Conservation (phyloP, 1,140 invertebrate species). For the Drosophila arawakana region DNA sequence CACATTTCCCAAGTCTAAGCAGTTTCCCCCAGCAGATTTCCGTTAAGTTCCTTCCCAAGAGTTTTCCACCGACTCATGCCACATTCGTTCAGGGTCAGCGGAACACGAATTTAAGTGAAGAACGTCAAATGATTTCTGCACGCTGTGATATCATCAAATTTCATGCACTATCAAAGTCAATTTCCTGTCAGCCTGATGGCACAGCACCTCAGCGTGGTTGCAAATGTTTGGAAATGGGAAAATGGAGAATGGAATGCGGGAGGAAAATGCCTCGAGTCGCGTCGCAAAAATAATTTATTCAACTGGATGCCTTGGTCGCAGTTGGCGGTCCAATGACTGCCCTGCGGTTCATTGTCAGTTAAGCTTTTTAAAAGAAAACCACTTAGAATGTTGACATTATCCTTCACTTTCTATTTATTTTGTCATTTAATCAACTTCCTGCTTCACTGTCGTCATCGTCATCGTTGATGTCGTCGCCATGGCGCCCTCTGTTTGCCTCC, state of each 20-base stretch:
- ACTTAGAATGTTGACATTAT: conserved; percentile 84
- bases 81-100: neutral
- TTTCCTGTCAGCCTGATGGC: conserved; percentile 53
- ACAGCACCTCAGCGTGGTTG: neutral
- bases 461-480: conserved; percentile 21
- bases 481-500: conserved; percentile 4
- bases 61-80: neutral
- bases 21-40: too few relatives aligned
- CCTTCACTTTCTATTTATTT: conserved; percentile 84
- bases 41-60: too few relatives aligned
- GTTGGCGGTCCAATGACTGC: conserved; percentile 51
- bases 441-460: conserved; percentile 45
- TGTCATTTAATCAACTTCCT: conserved; percentile 83
- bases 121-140: conserved; percentile 62
- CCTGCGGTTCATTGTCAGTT: conserved; percentile 82
- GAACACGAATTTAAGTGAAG: conserved; percentile 34
- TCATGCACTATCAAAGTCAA: conserved; percentile 82
- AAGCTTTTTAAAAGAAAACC: conserved; percentile 83
- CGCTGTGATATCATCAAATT: conserved; percentile 74
- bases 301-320: conserved; percentile 66
- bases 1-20: neutral
- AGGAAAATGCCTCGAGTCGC: conserved; percentile 1
- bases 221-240: neutral
- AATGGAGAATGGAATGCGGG: neutral
- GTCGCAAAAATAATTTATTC: conserved; percentile 80